Percentiles rank a stretch among this genome's conserved stretches.
Evolutionary conservation across 2,888 invertebrate species (phyloP).

Genomic region (Tridacna crocea): DNA sequence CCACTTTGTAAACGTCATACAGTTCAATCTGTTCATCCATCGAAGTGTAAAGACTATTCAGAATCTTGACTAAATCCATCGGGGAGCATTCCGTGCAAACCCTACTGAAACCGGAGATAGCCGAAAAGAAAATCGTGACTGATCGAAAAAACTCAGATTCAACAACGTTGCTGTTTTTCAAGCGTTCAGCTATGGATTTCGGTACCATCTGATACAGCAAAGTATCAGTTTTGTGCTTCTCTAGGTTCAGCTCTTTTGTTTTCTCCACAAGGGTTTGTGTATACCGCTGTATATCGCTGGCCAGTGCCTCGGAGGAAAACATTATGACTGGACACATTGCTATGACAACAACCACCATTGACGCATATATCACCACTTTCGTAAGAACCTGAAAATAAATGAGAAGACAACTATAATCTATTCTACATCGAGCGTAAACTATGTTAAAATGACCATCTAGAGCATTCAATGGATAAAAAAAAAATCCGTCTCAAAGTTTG

Average conservation of each 20-base stretch:
- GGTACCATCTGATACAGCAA: conserved; percentile 75
- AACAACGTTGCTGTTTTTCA: conserved; percentile 64
- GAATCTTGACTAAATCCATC: conserved; percentile 66
- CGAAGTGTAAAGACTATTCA: conserved; percentile 68
- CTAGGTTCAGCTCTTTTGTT: conserved; percentile 68
- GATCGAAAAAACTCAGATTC: conserved; percentile 73
- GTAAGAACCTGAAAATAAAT: conserved; percentile 85
- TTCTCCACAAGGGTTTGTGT: conserved; percentile 71
- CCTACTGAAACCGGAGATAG: conserved; percentile 67
- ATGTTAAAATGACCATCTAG: too few species aligned
- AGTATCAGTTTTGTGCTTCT: conserved; percentile 68
- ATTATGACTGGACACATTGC: conserved; percentile 67
- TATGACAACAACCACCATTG: conserved; percentile 64
- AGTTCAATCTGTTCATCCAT: conserved; percentile 68
- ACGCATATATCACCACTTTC: conserved; percentile 65
- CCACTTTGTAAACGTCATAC: conserved; percentile 74
- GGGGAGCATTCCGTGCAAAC: conserved; percentile 64
- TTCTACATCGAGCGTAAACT: too few species aligned
- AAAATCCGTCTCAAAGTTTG: too few species aligned
- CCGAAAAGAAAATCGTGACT: conserved; percentile 72
- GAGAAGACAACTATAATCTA: not conserved
- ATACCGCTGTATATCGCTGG: conserved; percentile 74
- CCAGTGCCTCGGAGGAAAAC: conserved; percentile 64
- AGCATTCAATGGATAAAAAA: too few species aligned
- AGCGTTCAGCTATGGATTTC: conserved; percentile 65